Conservation (phyloP, 2,888 invertebrate species). For the Achlya flavicornis region DNA sequence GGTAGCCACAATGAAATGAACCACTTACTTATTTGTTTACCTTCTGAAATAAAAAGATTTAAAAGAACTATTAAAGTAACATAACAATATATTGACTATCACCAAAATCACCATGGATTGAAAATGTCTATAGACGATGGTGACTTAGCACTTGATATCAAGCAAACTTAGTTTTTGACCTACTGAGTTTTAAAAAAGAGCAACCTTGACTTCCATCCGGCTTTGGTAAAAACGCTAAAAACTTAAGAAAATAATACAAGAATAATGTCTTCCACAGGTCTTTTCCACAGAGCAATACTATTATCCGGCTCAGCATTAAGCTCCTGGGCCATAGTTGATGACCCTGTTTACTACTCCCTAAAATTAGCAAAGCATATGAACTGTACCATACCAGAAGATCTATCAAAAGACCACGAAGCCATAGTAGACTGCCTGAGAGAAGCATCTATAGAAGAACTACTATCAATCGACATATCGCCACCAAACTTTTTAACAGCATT, state of each 20-base stretch:
- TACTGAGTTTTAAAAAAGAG: no score
- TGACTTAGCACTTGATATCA: no score
- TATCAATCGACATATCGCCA: conserved; percentile 89
- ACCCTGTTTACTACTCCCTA: conserved; percentile 91
- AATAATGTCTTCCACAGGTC: conserved; percentile 75
- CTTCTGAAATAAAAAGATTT: no score
- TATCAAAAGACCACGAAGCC: conserved; percentile 91
- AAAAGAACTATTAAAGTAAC: no score
- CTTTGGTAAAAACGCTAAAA: no score
- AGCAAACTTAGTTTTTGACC: no score
- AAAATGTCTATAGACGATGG: no score
- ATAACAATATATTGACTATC: no score
- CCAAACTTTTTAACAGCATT: conserved; percentile 94
- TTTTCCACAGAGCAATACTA: conserved; percentile 94
- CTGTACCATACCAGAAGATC: conserved; percentile 91
- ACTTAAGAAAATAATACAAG: neutral
- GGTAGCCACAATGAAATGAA: no score
- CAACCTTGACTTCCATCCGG: no score
- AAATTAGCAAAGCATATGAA: conserved; percentile 92
- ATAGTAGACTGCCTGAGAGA: conserved; percentile 93
- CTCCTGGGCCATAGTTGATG: conserved; percentile 95
- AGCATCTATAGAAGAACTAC: conserved; percentile 88
- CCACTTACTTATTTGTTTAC: no score
- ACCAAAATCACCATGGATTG: no score
- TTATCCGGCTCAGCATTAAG: conserved; percentile 94